These are phyloP conservation scores for Triplophysa yarkandensis DNA, from an alignment of 2,797 vertebrate genomes.

Conservation along the genomic window DNA sequence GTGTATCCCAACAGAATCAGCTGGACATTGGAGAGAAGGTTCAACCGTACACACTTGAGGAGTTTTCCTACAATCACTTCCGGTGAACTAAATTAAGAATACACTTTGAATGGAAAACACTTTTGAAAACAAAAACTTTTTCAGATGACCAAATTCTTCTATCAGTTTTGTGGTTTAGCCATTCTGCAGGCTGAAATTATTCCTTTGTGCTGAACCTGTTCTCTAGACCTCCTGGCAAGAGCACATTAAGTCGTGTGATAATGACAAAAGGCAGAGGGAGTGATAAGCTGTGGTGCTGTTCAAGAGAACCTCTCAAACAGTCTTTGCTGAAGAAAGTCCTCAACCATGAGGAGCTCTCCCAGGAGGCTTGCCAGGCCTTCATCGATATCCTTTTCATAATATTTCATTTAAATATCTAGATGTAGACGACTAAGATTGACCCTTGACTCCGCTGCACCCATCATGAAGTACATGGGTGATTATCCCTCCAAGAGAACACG, in stretches of 20 bases:
- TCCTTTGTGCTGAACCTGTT: not conserved
- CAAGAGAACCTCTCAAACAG: slow-evolving; percentile 92
- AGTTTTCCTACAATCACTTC: slow-evolving; percentile 96
- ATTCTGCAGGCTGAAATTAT: not conserved
- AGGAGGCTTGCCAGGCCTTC: slow-evolving; percentile 94
- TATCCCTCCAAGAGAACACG: slow-evolving; percentile 93
- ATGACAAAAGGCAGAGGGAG: slow-evolving; percentile 90
- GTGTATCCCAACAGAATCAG: slow-evolving; percentile 79
- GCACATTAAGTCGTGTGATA: slow-evolving; percentile 92
- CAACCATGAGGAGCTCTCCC: slow-evolving; percentile 89
- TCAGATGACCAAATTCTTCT: not conserved
- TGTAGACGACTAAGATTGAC: not conserved
- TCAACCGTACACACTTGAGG: slow-evolving; percentile 94
- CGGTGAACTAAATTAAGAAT: slow-evolving; percentile 72
- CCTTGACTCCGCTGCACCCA: slow-evolving; percentile 72
- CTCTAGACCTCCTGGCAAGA: slow-evolving; percentile 91
- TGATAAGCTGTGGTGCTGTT: slow-evolving; percentile 95
- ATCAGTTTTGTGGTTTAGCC: not conserved
- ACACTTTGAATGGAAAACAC: not conserved
- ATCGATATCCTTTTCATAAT: slow-evolving; percentile 84
- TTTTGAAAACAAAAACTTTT: not conserved
- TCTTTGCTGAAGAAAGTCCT: slow-evolving; percentile 92
- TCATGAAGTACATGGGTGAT: slow-evolving; percentile 99
- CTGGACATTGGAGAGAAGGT: slow-evolving; percentile 79
- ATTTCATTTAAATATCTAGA: not conserved